A percentile compares a stretch with the other conserved stretches of the same genome.
These are phyloP conservation scores for Drosophila paracracens DNA, from an alignment of 2,888 invertebrate species.

Conservation along the genomic window DNA sequence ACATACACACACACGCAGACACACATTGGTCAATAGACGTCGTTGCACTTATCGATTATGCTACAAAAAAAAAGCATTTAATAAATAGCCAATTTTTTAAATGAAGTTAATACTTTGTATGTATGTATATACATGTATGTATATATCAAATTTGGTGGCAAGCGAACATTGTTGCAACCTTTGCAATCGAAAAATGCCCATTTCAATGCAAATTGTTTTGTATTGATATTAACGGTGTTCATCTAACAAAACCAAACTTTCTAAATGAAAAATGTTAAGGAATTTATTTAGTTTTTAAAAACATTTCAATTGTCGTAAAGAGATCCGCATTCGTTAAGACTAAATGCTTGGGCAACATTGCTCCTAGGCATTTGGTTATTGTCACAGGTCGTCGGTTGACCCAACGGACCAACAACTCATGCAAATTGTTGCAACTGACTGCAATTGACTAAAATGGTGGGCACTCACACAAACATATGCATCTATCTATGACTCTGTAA, in stretches of 20 bases:
- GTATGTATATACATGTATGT: background rate
- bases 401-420: slow-evolving; percentile 51
- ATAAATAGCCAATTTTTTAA: background rate
- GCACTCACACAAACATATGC: slow-evolving; percentile 29
- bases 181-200: background rate
- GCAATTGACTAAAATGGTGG: slow-evolving; percentile 67
- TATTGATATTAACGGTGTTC: background rate
- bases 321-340: slow-evolving; percentile 13
- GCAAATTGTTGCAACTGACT: slow-evolving; percentile 58
- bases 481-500: background rate
- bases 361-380: slow-evolving; percentile 18
- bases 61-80: background rate
- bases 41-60: slow-evolving; percentile 37
- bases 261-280: background rate
- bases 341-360: slow-evolving; percentile 31
- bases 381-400: slow-evolving; percentile 51
- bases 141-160: background rate
- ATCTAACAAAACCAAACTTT: background rate
- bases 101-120: background rate
- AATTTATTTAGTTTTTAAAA: background rate
- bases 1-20: slow-evolving; percentile 15
- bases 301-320: background rate
- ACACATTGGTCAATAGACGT: slow-evolving; percentile 27
- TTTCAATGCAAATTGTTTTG: background rate
- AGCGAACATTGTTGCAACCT: background rate